Conservation (phyloP, 2,888 invertebrate genomes). For the Tipula unca region DNA sequence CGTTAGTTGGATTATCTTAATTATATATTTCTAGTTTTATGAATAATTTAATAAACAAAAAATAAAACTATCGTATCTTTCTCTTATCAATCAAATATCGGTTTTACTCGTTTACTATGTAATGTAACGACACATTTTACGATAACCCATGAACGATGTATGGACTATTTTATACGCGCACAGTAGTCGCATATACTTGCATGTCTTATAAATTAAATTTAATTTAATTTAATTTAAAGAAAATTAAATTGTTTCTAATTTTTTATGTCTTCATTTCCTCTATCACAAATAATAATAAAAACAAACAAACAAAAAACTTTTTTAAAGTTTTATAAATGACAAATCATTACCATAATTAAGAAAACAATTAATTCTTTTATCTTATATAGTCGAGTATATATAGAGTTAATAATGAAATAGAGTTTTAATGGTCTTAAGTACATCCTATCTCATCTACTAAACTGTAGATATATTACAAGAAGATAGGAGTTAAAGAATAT, state of each 20-base stretch:
- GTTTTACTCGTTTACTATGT: too few species aligned
- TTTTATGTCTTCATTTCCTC: slow-evolving; percentile 2
- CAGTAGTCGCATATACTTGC: too few species aligned
- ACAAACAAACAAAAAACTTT: not conserved
- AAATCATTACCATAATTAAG: slow-evolving; percentile 8
- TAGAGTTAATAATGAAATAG: not conserved
- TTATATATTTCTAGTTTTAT: not conserved
- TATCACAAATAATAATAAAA: not conserved
- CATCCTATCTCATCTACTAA: not conserved
- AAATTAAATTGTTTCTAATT: not conserved
- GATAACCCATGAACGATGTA: too few species aligned
- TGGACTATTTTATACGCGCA: not conserved
- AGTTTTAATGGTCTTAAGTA: not conserved
- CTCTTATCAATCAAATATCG: too few species aligned
- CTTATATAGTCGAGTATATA: too few species aligned
- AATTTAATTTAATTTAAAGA: not conserved
- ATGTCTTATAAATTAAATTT: not conserved
- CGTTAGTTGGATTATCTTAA: not conserved
- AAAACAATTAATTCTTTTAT: not conserved
- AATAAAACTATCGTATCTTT: not conserved
- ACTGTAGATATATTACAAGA: not conserved
- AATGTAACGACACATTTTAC: too few species aligned
- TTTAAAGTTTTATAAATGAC: not conserved
- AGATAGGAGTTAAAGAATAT: not conserved
- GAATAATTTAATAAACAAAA: not conserved